These are phyloP conservation scores for Lithosia quadra DNA, from an alignment of 2,888 invertebrate species.

Conservation along the genomic window DNA sequence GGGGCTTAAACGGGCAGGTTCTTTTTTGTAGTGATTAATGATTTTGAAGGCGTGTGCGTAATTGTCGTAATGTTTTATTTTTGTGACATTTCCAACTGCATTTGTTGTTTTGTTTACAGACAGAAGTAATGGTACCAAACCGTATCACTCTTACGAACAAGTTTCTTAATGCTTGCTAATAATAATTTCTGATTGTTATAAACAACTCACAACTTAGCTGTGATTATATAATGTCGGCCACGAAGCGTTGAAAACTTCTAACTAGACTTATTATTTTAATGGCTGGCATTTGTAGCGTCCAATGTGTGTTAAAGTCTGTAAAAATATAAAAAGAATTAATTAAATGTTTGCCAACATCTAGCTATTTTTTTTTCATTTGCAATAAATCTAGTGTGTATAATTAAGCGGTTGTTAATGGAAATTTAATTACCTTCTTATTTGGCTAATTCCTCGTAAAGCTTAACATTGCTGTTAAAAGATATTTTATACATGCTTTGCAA, in stretches of 20 bases:
- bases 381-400: not conserved
- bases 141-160: not conserved
- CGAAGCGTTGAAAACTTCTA: not conserved
- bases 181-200: not conserved
- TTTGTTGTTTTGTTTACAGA: slow-evolving; percentile 7
- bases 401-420: not conserved
- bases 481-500: not conserved
- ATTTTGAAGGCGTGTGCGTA: slow-evolving; percentile 31
- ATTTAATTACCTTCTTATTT: not conserved
- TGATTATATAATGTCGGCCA: slow-evolving; percentile 4
- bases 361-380: no score
- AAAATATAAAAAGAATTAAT: slow-evolving; percentile 1
- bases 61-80: slow-evolving; percentile 37
- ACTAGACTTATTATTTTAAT: slow-evolving; percentile 5
- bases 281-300: not conserved
- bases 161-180: not conserved
- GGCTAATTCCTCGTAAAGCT: slow-evolving; percentile 5
- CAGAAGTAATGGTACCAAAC: not conserved
- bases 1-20: slow-evolving; percentile 39
- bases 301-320: slow-evolving; percentile 2
- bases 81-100: slow-evolving; percentile 24
- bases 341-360: not conserved
- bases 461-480: not conserved
- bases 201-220: not conserved
- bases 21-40: slow-evolving; percentile 48